Conservation (phyloP, 2,797 vertebrate species). For the Pantherophis alleghaniensis region DNA sequence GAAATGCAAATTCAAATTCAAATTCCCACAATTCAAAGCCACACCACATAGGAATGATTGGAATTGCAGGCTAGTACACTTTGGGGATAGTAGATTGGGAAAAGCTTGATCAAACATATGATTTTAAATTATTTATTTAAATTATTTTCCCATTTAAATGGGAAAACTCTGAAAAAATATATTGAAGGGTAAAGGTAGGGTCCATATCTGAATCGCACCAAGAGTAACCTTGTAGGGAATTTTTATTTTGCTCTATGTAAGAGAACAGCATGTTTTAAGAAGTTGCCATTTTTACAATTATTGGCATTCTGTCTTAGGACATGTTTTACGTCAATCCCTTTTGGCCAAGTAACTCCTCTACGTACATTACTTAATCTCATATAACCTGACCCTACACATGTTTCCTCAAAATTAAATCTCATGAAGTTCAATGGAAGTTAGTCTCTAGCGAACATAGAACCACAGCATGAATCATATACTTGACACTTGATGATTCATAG, state of each 20-base stretch:
- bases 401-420: slow-evolving; percentile 1
- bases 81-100: not conserved
- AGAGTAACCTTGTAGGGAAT: not conserved
- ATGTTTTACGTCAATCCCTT: not conserved
- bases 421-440: not conserved
- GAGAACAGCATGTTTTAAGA: not conserved
- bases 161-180: not conserved
- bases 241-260: not conserved
- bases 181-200: not conserved
- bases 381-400: not conserved
- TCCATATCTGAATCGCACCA: not conserved
- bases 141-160: not conserved
- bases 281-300: not conserved
- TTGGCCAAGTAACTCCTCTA: not conserved
- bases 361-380: not conserved
- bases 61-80: not conserved
- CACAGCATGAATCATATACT: not conserved
- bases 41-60: not conserved
- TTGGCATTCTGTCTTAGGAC: not conserved
- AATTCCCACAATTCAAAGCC: not conserved
- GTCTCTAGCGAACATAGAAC: not conserved
- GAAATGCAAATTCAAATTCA: not conserved
- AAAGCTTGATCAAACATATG: not conserved
- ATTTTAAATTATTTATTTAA: not conserved
- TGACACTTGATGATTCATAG: not conserved